Conservation (phyloP, 2,888 invertebrate genomes). For the Phoronis australis region DNA sequence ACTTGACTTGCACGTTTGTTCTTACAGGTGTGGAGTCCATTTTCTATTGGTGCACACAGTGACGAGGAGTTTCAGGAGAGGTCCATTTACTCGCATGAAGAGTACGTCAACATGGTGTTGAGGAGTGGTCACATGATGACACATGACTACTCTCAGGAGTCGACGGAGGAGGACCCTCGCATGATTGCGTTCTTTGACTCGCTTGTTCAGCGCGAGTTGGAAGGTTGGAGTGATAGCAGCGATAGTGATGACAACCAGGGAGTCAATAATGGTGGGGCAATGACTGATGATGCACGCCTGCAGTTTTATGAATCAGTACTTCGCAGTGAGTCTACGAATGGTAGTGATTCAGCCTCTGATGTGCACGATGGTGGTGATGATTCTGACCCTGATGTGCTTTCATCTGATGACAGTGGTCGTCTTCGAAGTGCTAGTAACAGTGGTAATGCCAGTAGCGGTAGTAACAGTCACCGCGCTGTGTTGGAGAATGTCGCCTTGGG, state of each 20-base stretch:
- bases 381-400: not conserved
- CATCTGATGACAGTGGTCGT: too few species aligned
- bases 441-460: too few species aligned
- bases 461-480: too few species aligned
- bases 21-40: slow-evolving; percentile 71
- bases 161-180: slow-evolving; percentile 80
- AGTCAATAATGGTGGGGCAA: slow-evolving; percentile 1
- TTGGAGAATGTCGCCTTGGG: too few species aligned
- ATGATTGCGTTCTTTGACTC: slow-evolving; percentile 98
- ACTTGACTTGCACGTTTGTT: too few species aligned
- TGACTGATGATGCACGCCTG: slow-evolving; percentile 9
- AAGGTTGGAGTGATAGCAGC: slow-evolving; percentile 59
- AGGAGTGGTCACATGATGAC: slow-evolving; percentile 68
- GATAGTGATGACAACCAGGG: slow-evolving; percentile 23
- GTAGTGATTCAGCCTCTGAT: slow-evolving; percentile 5
- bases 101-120: slow-evolving; percentile 76
- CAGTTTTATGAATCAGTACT: not conserved
- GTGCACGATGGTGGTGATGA: slow-evolving; percentile 12
- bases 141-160: slow-evolving; percentile 83
- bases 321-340: slow-evolving; percentile 2
- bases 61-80: slow-evolving; percentile 18
- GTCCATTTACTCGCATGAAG: slow-evolving; percentile 58
- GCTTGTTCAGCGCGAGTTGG: slow-evolving; percentile 82
- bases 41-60: slow-evolving; percentile 58
- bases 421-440: too few species aligned